These are phyloP conservation scores for Busseola fusca DNA, from an alignment of 2,888 invertebrate genomes.

Conservation along the genomic window DNA sequence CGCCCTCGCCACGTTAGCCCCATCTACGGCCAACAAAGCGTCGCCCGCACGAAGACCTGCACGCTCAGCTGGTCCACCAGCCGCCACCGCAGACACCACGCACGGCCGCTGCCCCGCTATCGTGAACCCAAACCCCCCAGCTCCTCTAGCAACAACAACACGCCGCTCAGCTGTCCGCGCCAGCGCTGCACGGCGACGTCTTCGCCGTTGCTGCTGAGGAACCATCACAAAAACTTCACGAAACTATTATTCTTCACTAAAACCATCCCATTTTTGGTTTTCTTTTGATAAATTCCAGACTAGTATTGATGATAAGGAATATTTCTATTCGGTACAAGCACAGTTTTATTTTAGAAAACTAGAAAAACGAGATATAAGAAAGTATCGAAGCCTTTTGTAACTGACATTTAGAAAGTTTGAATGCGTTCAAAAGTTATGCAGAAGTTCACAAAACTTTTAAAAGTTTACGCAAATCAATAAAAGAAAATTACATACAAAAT, in stretches of 20 bases:
- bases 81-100: conserved; percentile 97
- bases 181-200: conserved; percentile 81
- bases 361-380: conserved; percentile 84
- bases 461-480: not conserved
- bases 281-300: conserved; percentile 37
- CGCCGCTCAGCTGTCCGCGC: conserved; percentile 91
- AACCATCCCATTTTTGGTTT: conserved; percentile 53
- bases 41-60: conserved; percentile 97
- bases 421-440: conserved; percentile 67
- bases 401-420: conserved; percentile 85
- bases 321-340: conserved; percentile 27
- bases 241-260: conserved; percentile 59
- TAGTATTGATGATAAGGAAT: not conserved
- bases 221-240: conserved; percentile 77
- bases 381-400: conserved; percentile 81
- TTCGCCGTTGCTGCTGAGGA: conserved; percentile 85
- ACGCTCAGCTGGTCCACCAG: conserved; percentile 95
- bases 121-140: conserved; percentile 98
- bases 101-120: conserved; percentile 99
- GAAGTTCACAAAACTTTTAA: conserved; percentile 34
- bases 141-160: conserved; percentile 95
- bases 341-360: conserved; percentile 75
- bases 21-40: conserved; percentile 97
- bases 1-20: conserved; percentile 96
- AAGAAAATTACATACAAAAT: not conserved